Base-by-base conservation (phyloP, 2,888 invertebrate species). In the Chaitophorus viminalis region DNA sequence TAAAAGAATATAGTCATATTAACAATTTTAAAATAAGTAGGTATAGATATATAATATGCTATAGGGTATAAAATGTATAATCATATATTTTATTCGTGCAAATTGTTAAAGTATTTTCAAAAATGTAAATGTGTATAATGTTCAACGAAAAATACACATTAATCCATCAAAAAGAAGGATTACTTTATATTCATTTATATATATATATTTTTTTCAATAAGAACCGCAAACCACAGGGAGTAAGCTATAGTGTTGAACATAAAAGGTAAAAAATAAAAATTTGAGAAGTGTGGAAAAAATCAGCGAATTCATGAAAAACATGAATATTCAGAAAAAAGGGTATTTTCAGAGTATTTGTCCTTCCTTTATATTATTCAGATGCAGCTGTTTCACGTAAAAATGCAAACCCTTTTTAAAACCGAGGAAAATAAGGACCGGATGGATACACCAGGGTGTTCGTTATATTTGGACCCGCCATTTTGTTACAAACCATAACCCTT, bases 401-500 rank as follows among this genome's bases (percentile, higher is more conserved):
- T 75, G 74, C 81, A 87, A 81, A 87, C 87, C 87, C 87, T 87
- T 87, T 87, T 87, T 81, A 79, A 78, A 68, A 60, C 75, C 54
- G 81, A 81, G 79, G 74, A 87, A 87, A 87, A 87, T 81, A 75
- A 87, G 79, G 87, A 79, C 78, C 86, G 86, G 83, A 84, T 75
- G 83, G 83, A 84, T 84, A 84, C 60, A 60, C 83, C 83, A 65
- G 65, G 83, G 83, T 72, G 83, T 84, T 84, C 60, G 75, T 75
- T 87, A 36, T 87, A 81, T 87, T 87, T 74, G 86, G 79, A 72
- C 86, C 87, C 81, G 87, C 87, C 87, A 87, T 87, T 87, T 87
- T 87, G 87, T 87, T 87, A 87, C 87, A 87, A 87, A 81, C 87
- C 87, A 87, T 87, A 87, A 87, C 87, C 87, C 87, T 87, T 87